Base-by-base conservation (phyloP, 2,113 vertebrate species). In the Cephalopterus ornatus region DNA sequence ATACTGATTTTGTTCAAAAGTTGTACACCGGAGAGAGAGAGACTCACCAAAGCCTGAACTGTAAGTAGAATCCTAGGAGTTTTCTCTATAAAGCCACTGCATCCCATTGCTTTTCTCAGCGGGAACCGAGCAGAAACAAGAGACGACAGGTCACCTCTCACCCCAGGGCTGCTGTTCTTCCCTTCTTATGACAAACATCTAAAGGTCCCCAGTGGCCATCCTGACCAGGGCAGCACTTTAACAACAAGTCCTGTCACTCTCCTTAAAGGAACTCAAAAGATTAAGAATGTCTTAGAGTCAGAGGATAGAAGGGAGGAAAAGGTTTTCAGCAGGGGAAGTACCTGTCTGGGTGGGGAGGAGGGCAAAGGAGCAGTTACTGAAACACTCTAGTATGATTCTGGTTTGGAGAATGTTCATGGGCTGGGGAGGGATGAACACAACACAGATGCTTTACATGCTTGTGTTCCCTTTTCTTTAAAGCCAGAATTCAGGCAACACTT, bases 341-440 rank as follows among this genome's bases (percentile, higher is more conserved):
- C 26, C 22, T 72, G 47, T 1, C 0, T 8, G 50, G 1, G 7
- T 63, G 15, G 11, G 23, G 13, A 41, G 16, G 12, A 85, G 9
- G 11, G 24, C 3, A 27, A 62, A 22, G 39, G 21, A 82, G 23
- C 19, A 75, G 23, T 12, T 5, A 18, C 47, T 55, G 42, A 72
- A 55, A 50, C 0, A 1, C 3, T 53, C 18, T 28, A 37, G n/a
- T 35, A 23, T 0, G 2, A 13, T 49, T 53, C 11, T 14, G 27
- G 2, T 59, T 83, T 76, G 33, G 7, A 62, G 8, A 33, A 30
- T 41, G 32, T 12, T 71, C 13, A 22, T 37, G 39, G 32, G 12
- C 6, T 1, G 2, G 6, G 50, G 22, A 63, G 24, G 12, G 19
- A 42, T 27, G 63, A 4, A 52, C 8, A 32, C 14, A 5, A 39